Percentiles rank a stretch among this genome's conserved stretches.
These are phyloP conservation scores for Hydractinia echinata DNA, from an alignment of 30 jellyfish, hydroid and myxozoan genomes.

Conservation along the genomic window DNA sequence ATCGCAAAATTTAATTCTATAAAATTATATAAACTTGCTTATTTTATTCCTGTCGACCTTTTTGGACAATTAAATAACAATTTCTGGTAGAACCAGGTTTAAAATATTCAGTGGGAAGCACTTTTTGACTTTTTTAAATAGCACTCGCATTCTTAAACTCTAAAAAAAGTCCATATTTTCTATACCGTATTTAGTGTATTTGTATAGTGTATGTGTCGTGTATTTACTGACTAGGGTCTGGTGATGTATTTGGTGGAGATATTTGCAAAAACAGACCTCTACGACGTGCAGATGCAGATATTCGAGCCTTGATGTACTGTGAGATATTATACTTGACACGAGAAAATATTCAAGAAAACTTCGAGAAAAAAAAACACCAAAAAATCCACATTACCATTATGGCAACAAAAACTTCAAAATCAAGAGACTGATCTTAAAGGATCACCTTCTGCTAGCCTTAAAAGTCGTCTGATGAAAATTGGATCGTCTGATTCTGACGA, in stretches of 20 bases:
- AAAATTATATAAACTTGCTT: too few relatives aligned
- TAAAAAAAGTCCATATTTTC: too few relatives aligned
- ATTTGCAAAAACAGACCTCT: conserved; percentile 47
- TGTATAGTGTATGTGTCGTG: too few relatives aligned
- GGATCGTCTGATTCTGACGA: background rate
- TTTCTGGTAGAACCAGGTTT: too few relatives aligned
- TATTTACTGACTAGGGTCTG: conserved; percentile 53
- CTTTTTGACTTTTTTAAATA: too few relatives aligned
- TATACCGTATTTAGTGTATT: too few relatives aligned
- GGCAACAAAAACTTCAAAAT: background rate
- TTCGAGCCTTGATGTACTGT: conserved; percentile 80
- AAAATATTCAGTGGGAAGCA: too few relatives aligned
- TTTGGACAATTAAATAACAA: too few relatives aligned
- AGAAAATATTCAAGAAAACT: conserved; percentile 46
- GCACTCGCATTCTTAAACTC: too few relatives aligned
- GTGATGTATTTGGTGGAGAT: conserved; percentile 88
- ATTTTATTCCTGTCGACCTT: too few relatives aligned
- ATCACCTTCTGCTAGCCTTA: background rate
- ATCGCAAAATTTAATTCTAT: too few relatives aligned
- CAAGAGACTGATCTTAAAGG: background rate
- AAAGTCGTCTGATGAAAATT: background rate
- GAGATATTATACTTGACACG: conserved; percentile 66
- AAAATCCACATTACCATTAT: background rate
- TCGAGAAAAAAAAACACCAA: background rate
- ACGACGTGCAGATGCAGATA: conserved; percentile 82